Conservation (phyloP, 2,797 vertebrate genomes). For the Premnoplex brunnescens region DNA sequence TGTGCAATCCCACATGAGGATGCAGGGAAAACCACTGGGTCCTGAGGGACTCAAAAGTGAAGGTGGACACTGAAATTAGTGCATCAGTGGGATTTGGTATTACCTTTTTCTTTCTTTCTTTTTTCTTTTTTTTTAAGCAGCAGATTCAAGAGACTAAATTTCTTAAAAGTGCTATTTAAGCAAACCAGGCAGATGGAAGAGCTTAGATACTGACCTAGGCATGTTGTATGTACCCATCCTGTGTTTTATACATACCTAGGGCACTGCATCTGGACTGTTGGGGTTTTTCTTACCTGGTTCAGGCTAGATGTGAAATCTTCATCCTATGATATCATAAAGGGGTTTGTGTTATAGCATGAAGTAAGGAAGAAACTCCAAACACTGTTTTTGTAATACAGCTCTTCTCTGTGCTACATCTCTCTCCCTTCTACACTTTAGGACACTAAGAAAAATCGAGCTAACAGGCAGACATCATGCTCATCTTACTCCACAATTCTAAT, state of each 20-base stretch:
- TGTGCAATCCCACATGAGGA: rapidly evolving
- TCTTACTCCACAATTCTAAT: not conserved
- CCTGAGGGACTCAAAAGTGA: not conserved
- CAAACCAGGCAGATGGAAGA: not conserved
- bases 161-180: not conserved
- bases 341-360: not conserved
- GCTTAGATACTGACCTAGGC: not conserved
- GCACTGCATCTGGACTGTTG: not conserved
- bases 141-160: not conserved
- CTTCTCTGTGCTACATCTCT: not conserved
- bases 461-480: not conserved
- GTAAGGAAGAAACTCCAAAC: not conserved
- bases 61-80: not conserved
- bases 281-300: not conserved
- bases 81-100: not conserved
- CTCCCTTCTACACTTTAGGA: not conserved
- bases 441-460: not conserved
- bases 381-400: not conserved
- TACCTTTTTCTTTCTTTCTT: not conserved
- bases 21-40: not conserved
- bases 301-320: not conserved
- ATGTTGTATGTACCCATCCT: not conserved
- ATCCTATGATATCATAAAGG: not conserved
- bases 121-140: not conserved
- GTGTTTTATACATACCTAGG: not conserved